Evolutionary conservation across 2,797 vertebrate genomes (phyloP).

Genomic region (Anolis apletophallus): DNA sequence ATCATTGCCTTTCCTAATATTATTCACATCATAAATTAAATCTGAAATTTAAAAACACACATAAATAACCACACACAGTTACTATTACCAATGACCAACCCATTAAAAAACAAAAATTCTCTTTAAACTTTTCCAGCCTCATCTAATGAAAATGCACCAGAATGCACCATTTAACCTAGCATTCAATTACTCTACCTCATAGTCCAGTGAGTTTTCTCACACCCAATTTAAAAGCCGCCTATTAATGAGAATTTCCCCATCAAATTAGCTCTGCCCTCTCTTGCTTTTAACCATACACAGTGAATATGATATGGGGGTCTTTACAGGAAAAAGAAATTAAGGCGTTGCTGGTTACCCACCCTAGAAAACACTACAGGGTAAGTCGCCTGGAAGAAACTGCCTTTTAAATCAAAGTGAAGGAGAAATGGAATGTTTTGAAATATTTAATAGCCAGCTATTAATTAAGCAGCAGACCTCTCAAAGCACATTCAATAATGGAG

Average conservation of each 20-base stretch:
- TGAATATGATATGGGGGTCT: not conserved
- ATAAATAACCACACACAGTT: slow-evolving; percentile 32
- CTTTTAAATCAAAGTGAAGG: rapidly evolving
- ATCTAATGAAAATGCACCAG: slow-evolving; percentile 68
- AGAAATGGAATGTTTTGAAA: not conserved
- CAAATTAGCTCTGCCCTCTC: slow-evolving; percentile 29
- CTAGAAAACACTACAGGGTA: not conserved
- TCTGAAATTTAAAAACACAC: slow-evolving; percentile 60
- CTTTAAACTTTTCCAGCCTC: slow-evolving; percentile 49
- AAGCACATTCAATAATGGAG: slow-evolving; percentile 3
- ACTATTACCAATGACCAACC: slow-evolving; percentile 65
- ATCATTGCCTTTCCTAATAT: slow-evolving; percentile 23
- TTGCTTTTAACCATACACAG: slow-evolving; percentile 4
- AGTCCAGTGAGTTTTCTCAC: slow-evolving; percentile 54
- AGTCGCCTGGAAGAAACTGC: not conserved
- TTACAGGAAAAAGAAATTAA: not conserved
- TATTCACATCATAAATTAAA: slow-evolving; percentile 66
- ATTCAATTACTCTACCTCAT: slow-evolving; percentile 67
- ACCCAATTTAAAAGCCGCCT: slow-evolving; percentile 60
- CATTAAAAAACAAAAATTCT: slow-evolving; percentile 56
- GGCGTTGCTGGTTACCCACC: not conserved
- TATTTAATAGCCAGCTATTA: not conserved
- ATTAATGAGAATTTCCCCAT: slow-evolving; percentile 58
- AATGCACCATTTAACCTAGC: slow-evolving; percentile 69
- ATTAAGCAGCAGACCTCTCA: not conserved